A percentile compares a stretch with the other conserved stretches of the same genome.
phyloP scores from a whole-genome alignment of 53 echinoderm and acorn worm species.

The Astropecten irregularis region DNA sequence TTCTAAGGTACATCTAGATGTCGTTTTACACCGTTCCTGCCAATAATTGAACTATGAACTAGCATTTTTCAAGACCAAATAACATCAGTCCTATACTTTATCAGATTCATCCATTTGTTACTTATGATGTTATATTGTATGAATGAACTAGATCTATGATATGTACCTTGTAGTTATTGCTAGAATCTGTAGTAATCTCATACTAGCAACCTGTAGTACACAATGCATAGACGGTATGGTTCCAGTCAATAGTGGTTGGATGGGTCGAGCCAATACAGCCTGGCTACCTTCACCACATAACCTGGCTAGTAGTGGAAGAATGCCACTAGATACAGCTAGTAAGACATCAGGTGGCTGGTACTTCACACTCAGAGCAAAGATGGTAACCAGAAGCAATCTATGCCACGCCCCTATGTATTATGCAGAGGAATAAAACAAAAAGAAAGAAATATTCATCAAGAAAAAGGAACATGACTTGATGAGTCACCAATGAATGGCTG shows the following conservation, averaged over 20 bases:
- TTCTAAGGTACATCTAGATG: too few species aligned
- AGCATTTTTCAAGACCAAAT: too few species aligned
- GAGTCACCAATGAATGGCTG: too few species aligned
- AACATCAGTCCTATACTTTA: too few species aligned
- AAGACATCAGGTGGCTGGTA: conserved; percentile 91
- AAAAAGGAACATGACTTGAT: too few species aligned
- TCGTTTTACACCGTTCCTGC: too few species aligned
- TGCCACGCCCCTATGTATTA: conserved; percentile 77
- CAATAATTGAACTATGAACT: too few species aligned
- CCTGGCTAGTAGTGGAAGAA: conserved; percentile 79
- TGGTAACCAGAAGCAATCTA: conserved; percentile 76
- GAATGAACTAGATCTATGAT: too few species aligned
- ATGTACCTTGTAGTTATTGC: conserved; percentile 94
- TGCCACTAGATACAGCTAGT: conserved; percentile 86
- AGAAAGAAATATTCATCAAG: too few species aligned
- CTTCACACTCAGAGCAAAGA: conserved; percentile 95
- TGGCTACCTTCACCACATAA: conserved; percentile 79
- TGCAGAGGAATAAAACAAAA: not conserved
- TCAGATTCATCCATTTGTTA: too few species aligned
- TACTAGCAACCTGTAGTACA: conserved; percentile 90
- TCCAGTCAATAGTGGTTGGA: conserved; percentile 71
- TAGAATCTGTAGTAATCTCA: conserved; percentile 90
- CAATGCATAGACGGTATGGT: conserved; percentile 72
- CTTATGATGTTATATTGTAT: too few species aligned
- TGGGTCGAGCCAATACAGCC: conserved; percentile 68